A percentile compares a stretch with the other conserved stretches of the same genome.
Conservation (phyloP, 2,797 vertebrate species). For the Pipistrellus pygmaeus region DNA sequence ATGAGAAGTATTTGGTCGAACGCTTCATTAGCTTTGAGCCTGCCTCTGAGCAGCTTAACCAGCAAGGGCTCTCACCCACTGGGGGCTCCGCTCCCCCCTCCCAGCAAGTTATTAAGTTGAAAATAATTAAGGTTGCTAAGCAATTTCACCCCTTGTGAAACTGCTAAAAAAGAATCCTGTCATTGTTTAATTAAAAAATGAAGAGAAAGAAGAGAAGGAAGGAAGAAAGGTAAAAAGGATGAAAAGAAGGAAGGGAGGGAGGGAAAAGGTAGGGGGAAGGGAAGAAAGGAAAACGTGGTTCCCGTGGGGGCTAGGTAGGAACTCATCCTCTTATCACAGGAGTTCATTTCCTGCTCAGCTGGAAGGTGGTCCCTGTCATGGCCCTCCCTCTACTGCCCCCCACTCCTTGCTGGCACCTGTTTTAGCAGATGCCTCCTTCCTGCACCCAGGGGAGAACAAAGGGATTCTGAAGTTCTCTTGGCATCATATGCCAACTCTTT, state of each 20-base stretch:
- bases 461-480: neutral
- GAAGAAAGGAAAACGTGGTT: neutral
- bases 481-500: neutral
- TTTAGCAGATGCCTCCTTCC: neutral
- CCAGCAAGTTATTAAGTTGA: slow-evolving; percentile 70
- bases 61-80: neutral
- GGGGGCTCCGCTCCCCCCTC: neutral
- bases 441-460: neutral
- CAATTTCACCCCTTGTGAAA: slow-evolving; percentile 63
- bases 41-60: slow-evolving; percentile 41
- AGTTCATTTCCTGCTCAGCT: neutral
- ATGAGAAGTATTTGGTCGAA: slow-evolving; percentile 69
- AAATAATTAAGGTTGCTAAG: slow-evolving; percentile 83
- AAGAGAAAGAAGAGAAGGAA: neutral
- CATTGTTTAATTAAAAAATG: slow-evolving; percentile 76
- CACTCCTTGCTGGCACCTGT: neutral
- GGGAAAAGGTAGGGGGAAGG: neutral
- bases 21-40: neutral
- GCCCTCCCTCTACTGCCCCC: neutral
- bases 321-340: neutral
- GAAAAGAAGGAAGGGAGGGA: rapidly evolving
- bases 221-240: rapidly evolving
- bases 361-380: neutral
- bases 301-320: neutral
- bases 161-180: slow-evolving; percentile 69